Evolutionary conservation across 2,113 vertebrate species (phyloP), one percentile per base, ranked within the genome.

Genomic region (Leuciscus idus): DNA sequence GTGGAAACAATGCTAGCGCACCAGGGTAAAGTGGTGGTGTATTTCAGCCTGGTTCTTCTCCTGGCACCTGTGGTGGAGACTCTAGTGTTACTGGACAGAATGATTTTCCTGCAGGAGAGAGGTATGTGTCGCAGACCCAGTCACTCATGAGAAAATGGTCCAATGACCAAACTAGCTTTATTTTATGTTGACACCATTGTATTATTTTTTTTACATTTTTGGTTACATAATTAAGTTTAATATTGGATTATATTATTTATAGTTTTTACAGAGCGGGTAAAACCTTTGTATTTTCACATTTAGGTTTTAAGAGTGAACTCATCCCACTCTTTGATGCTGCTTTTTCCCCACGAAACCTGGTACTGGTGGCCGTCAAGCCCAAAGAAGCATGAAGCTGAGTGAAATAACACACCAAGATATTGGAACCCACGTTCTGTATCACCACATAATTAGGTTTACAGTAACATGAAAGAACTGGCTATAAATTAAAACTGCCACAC

Each of bases 321-420:
- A 75, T 98, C 43, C 97, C 98, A 6, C 94, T 99, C 64, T 99
- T 99, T 68, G 84, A 97, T 76, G 97, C 98, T 0, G 85, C 88
- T 0, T 92, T 99, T 62, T 98, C 98, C 1, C 97, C 98, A 0
- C 94, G 98, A 74, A 99, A 99, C 91, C 91, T 98, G 88, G 97
- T 98, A 28, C 94, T 99, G 84, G 95, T 98, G 87, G 97, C 97
- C 0, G 76, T 91, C 84, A 96, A 96, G 85, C 3, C 57, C 23
- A 76, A 64, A 52, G 83, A 52, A 66, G 26, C 48, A 86, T 10
- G 48, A 55, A 52, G 55, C 79, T 30, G 43, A 66, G 30, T 21
- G 9, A 36, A 59, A 33, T 36, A 12, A 57, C 28, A 30, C 26
- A 15, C 48, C 15, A 19, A 55, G 13, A 19, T 30, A 28, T 50